phyloP scores from a whole-genome alignment of 2,888 invertebrate species.

The Nomada flava region DNA sequence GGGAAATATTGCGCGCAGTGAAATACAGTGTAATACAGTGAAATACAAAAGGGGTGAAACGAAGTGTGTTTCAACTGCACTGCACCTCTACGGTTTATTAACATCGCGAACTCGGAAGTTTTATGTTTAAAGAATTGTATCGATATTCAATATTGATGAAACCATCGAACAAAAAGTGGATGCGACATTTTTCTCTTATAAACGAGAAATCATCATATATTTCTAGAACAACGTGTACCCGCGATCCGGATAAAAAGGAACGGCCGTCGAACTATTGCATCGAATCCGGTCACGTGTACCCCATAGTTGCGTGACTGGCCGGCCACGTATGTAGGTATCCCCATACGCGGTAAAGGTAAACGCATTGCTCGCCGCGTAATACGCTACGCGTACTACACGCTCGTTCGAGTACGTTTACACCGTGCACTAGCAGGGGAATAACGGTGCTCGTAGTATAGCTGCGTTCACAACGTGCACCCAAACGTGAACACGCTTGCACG shows the following conservation, averaged over 20 bases:
- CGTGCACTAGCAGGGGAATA: slow-evolving; percentile 53
- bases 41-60: no score
- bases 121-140: no score
- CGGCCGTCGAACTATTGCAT: slow-evolving; percentile 13
- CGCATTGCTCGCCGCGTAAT: slow-evolving; percentile 49
- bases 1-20: no score
- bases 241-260: slow-evolving; percentile 18
- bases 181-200: no score
- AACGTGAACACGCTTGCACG: not conserved
- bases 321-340: slow-evolving; percentile 38
- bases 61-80: no score
- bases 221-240: no score
- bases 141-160: no score
- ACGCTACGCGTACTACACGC: slow-evolving; percentile 51
- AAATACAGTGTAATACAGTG: no score
- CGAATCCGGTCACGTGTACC: slow-evolving; percentile 51
- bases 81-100: no score
- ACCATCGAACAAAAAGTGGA: no score
- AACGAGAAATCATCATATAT: no score
- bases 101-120: no score
- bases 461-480: slow-evolving; percentile 39
- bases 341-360: slow-evolving; percentile 49
- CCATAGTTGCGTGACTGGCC: slow-evolving; percentile 50
- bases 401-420: slow-evolving; percentile 49
- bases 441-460: slow-evolving; percentile 70